Conservation (phyloP, 1,140 invertebrate species). For the Hylyphantes graminicola region DNA sequence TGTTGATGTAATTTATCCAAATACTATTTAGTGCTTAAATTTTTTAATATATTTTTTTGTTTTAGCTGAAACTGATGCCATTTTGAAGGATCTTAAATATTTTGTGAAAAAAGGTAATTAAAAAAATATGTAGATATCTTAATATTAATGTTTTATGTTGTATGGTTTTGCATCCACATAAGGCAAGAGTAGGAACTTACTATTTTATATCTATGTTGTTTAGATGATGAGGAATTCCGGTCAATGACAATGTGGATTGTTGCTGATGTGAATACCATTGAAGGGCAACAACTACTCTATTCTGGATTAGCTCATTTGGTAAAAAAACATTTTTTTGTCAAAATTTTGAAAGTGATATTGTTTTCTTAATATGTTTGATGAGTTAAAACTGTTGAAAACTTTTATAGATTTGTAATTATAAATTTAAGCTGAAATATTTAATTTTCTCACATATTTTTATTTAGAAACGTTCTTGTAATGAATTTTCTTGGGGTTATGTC, state of each 20-base stretch:
- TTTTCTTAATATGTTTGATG: too few relatives aligned
- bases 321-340: neutral
- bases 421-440: too few relatives aligned
- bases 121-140: slow-evolving; percentile 2
- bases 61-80: slow-evolving; percentile 22
- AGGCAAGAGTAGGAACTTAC: slow-evolving; percentile 5
- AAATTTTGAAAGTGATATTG: too few relatives aligned
- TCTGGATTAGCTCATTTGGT: slow-evolving; percentile 85
- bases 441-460: too few relatives aligned
- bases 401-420: too few relatives aligned
- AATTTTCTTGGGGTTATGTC: too few relatives aligned
- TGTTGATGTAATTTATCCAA: too few relatives aligned
- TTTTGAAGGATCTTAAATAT: slow-evolving; percentile 46
- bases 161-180: too few relatives aligned
- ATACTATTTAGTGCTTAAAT: too few relatives aligned
- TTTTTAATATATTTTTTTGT: neutral
- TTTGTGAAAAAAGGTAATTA: slow-evolving; percentile 46
- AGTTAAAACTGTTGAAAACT: too few relatives aligned
- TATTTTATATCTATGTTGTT: slow-evolving; percentile 44
- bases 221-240: slow-evolving; percentile 65
- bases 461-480: too few relatives aligned
- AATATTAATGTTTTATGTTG: neutral
- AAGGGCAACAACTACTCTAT: slow-evolving; percentile 78
- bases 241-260: slow-evolving; percentile 89
- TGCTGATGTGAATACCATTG: slow-evolving; percentile 79